Base-by-base conservation (phyloP, 1,140 invertebrate genomes). In the Palaemon carinicauda region DNA sequence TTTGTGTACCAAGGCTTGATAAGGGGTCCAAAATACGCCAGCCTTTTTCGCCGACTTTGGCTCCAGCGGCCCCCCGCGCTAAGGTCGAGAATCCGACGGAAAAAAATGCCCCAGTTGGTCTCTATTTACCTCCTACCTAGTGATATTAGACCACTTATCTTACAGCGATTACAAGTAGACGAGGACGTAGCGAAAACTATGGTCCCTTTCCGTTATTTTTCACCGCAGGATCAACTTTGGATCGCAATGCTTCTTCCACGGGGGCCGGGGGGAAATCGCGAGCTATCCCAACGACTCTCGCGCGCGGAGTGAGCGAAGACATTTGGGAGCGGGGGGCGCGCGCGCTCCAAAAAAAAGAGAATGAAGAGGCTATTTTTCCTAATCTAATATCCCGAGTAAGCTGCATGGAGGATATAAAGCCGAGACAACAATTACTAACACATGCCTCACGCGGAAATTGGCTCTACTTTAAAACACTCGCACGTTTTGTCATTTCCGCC, bases 61-160 rank as follows among this genome's bases (percentile, higher is more conserved):
- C 52, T n/a, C 77, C 31, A 10, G 9, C 24, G 27, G n/a, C 24
- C 1, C 15, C 12, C 12, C 19, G 21, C 21, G 2, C 10, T 54
- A 53, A 52, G 77, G 53, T 31, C 51, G 41, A 56, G 56, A n/a
- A 17, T 79, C 9, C 31, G 54, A 7, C n/a, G 41, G 54, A 60
- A 27, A 65, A 41, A 81, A 33, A 33, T 27, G 33, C 1, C 27
- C 27, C 14, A 15, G n/a, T 31, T 14, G 33, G 71, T 31, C 54
- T 33, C 15, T 73, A 29, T 29, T 33, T 73, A 73, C 27, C 52
- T 12, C n/a, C 15, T 24, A 71, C 31, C 82, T 50, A 31, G 69
- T 84, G 82, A 84, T 84, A 84, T 84, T 84, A 65, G 73, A 54
- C 82, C 82, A 84, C 82, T 84, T 84, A 77, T 84, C 82, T 84